Percentiles rank a stretch among this genome's conserved stretches.
These are phyloP conservation scores for Automeris io DNA, from an alignment of 2,888 invertebrate genomes.

Conservation along the genomic window DNA sequence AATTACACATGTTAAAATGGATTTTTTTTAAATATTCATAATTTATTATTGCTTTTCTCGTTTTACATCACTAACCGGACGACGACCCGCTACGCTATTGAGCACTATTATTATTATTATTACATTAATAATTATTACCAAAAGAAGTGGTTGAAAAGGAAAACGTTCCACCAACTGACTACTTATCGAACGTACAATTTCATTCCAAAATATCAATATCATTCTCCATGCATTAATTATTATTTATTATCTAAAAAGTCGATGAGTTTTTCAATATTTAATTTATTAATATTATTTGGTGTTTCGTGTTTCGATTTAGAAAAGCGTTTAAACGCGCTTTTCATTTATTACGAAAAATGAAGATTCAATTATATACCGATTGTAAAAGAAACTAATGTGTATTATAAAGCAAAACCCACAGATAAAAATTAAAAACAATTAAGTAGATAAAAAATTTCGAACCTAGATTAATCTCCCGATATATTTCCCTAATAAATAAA, in stretches of 20 bases:
- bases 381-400: background rate
- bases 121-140: constrained; percentile 57
- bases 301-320: constrained; percentile 70
- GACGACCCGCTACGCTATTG: constrained; percentile 57
- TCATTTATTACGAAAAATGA: constrained; percentile 18
- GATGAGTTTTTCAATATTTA: constrained; percentile 48
- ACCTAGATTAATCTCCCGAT: constrained; percentile 48
- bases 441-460: constrained; percentile 24
- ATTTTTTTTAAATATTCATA: constrained; percentile 55
- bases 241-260: constrained; percentile 76
- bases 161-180: constrained; percentile 67
- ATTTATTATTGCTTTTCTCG: constrained; percentile 65
- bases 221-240: constrained; percentile 49
- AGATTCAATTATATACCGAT: constrained; percentile 11
- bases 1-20: constrained; percentile 3
- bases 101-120: constrained; percentile 65
- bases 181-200: constrained; percentile 52
- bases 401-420: background rate
- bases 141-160: constrained; percentile 44
- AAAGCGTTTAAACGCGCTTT: constrained; percentile 28
- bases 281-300: constrained; percentile 50
- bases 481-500: constrained; percentile 71
- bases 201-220: constrained; percentile 59
- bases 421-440: constrained; percentile 18
- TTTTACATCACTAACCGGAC: constrained; percentile 41